Percentiles rank a stretch among this genome's conserved stretches.
These are phyloP conservation scores for Pseudococcus longispinus DNA, from an alignment of 2,888 invertebrate species.

Conservation along the genomic window DNA sequence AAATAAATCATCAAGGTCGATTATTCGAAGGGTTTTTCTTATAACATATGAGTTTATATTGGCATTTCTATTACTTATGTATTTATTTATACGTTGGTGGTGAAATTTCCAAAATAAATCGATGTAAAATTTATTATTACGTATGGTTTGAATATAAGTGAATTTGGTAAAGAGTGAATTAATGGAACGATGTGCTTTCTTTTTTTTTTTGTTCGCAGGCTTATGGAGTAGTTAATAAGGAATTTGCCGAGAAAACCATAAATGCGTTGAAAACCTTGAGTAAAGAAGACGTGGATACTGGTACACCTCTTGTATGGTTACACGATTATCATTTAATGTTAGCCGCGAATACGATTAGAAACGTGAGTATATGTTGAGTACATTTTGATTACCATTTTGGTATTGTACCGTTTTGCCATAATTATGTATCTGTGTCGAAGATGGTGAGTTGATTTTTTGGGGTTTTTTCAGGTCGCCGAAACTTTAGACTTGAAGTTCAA, in stretches of 20 bases:
- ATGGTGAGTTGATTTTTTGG: background rate
- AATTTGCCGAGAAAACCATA: conserved; percentile 82
- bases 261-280: conserved; percentile 66
- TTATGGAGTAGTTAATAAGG: conserved; percentile 80
- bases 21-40: background rate
- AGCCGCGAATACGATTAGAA: conserved; percentile 88
- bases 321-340: conserved; percentile 95
- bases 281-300: conserved; percentile 59
- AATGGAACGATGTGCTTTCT: background rate
- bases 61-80: background rate
- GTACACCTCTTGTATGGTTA: conserved; percentile 85
- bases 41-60: background rate
- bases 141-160: no score
- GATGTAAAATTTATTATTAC: no score
- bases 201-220: conserved; percentile 64
- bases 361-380: conserved; percentile 65
- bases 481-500: conserved; percentile 79
- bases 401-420: background rate
- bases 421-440: background rate
- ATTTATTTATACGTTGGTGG: background rate
- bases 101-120: no score
- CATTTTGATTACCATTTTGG: background rate
- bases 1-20: background rate
- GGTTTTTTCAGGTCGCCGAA: conserved; percentile 70
- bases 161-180: no score